Base-by-base conservation (phyloP, 2,113 vertebrate species). In the Chlamydotis undulata region DNA sequence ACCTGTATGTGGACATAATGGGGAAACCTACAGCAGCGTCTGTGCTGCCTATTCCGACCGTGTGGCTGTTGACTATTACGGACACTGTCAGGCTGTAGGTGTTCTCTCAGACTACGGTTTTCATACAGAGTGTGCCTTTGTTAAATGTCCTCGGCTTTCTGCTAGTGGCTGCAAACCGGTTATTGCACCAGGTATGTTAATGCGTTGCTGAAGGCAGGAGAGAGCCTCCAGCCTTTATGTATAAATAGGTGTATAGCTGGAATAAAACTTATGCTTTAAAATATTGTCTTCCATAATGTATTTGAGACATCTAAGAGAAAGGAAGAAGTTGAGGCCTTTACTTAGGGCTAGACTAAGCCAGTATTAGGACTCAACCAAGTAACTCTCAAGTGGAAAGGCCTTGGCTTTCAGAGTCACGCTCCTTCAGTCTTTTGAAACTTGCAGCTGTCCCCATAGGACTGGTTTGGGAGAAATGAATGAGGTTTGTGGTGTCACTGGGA, bases 21-120 rank as follows among this genome's bases (percentile, higher is more conserved):
- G 99, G 0, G 99, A 99, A 83, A 99, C 98, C 19, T 99, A 99
- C 94, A 75, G 92, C 61, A 99, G 98, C 0, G 96, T 99, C 78
- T 99, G 99, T 2, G 98, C 98, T 4, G 99, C 99, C 86, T 99
- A 98, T 84, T 98, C 99, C 0, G 98, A 99, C 59, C 99, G 99
- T 0, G 98, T 99, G 77, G 98, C 99, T 0, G 94, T 99, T 8
- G 99, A 99, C 94, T 99, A 99, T 88, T 50, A 83, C 0, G 99
- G 98, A 4, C 96, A 83, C 63, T 99, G 99, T 89, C 98, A 99
- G 68, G 99, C 99, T 0, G 98, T 99, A 3, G 99, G 99, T 3
- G 94, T 95, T 4, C 97, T 98, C 91, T 98, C 99, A 0, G 98
- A 98, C 53, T 47, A 97, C 41, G 92, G 96, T 14, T 97, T 98